Evolutionary conservation across 2,888 invertebrate genomes (phyloP).

Genomic region (Coleophora flavipennella): DNA sequence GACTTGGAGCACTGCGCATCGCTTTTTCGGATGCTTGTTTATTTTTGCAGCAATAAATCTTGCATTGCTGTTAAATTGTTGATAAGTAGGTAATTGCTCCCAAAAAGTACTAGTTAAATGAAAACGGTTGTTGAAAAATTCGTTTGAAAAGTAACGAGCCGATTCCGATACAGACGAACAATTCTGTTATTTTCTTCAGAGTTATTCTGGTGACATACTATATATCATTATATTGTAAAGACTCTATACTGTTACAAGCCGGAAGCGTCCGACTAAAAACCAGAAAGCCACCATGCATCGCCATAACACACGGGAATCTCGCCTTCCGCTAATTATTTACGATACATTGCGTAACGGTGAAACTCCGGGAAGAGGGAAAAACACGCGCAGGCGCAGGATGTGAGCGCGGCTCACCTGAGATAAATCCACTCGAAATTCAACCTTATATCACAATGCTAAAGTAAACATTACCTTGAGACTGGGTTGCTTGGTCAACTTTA

Average conservation of each 20-base stretch:
- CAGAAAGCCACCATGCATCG: constrained; percentile 55
- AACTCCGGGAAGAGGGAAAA: constrained; percentile 69
- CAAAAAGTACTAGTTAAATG: no score
- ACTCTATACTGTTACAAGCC: constrained; percentile 42
- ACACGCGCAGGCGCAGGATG: constrained; percentile 66
- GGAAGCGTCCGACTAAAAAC: constrained; percentile 61
- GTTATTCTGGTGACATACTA: no score
- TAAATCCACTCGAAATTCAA: constrained; percentile 27
- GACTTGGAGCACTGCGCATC: neutral
- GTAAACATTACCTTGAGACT: constrained; percentile 32
- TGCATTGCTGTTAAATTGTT: no score
- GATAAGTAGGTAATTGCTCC: no score
- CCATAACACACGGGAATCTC: constrained; percentile 71
- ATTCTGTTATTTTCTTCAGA: no score
- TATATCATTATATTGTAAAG: no score
- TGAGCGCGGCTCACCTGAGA: constrained; percentile 39
- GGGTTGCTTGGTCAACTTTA: constrained; percentile 51
- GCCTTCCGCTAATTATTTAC: constrained; percentile 73
- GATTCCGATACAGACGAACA: no score
- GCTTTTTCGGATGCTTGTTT: no score
- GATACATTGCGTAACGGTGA: constrained; percentile 73
- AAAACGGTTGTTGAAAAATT: neutral
- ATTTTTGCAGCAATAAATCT: no score
- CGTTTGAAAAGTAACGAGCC: no score
- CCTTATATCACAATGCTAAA: constrained; percentile 36